phyloP scores from a whole-genome alignment of 2,113 vertebrate genomes.

The Picathartes gymnocephalus region DNA sequence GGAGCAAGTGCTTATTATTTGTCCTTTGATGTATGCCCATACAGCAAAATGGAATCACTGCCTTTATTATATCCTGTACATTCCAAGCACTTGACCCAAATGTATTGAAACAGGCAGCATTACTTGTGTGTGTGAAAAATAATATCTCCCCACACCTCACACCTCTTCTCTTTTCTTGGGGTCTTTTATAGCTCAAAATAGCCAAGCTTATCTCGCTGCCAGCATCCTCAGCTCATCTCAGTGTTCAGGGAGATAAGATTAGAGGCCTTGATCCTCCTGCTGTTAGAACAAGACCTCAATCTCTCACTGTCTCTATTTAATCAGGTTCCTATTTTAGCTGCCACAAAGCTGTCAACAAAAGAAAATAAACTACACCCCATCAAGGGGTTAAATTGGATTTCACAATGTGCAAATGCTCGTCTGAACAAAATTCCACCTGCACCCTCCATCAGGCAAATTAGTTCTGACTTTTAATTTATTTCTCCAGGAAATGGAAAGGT shows the following conservation, averaged over 20 bases:
- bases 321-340: constrained; percentile 91
- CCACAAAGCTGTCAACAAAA: constrained; percentile 94
- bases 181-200: constrained; percentile 58
- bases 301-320: constrained; percentile 97
- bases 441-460: constrained; percentile 97
- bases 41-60: neutral
- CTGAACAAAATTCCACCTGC: constrained; percentile 84
- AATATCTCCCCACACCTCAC: neutral
- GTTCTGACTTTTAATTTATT: constrained; percentile 99
- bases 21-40: neutral
- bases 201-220: constrained; percentile 64
- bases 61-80: neutral
- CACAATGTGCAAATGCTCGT: constrained; percentile 79
- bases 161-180: constrained; percentile 1
- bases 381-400: constrained; percentile 95
- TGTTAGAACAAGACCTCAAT: constrained; percentile 99
- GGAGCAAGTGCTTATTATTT: neutral
- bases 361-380: constrained; percentile 86
- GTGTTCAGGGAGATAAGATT: constrained; percentile 85
- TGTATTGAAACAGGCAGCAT: neutral
- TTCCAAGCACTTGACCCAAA: constrained; percentile 14
- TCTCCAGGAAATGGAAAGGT: constrained; percentile 98
- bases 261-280: constrained; percentile 90
- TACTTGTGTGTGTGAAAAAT: neutral
- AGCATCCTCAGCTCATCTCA: constrained; percentile 72